phyloP scores from a whole-genome alignment of 2,888 invertebrate genomes.

The Catocala nupta region DNA sequence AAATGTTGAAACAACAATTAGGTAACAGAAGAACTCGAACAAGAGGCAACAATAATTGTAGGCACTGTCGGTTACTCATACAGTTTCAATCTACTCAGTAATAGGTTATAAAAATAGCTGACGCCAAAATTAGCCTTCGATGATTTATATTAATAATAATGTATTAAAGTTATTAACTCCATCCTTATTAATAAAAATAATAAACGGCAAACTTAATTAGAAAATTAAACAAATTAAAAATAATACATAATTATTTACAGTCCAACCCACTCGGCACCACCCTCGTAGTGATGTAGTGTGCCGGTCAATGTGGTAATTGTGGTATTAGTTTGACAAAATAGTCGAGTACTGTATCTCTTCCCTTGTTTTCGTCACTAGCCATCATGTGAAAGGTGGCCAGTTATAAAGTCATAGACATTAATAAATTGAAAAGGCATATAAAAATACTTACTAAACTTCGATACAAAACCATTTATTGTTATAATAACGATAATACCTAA shows the following conservation, averaged over 20 bases:
- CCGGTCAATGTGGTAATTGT: neutral
- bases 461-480: too few species aligned
- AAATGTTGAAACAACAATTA: constrained; percentile 39
- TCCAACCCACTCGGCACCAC: constrained; percentile 60
- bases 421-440: neutral
- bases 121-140: constrained; percentile 48
- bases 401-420: neutral
- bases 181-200: constrained; percentile 43
- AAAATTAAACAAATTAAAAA: constrained; percentile 57
- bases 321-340: constrained; percentile 4
- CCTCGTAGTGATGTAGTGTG: constrained; percentile 56
- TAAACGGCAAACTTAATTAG: constrained; percentile 45
- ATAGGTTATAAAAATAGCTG: constrained; percentile 81
- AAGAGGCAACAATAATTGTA: constrained; percentile 58
- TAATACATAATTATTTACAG: constrained; percentile 54
- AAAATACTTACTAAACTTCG: too few species aligned
- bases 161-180: constrained; percentile 38
- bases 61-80: constrained; percentile 71
- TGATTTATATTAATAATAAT: constrained; percentile 34
- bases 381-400: constrained; percentile 7
- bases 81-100: constrained; percentile 65
- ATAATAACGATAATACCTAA: too few species aligned
- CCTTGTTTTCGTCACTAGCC: neutral
- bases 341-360: neutral
- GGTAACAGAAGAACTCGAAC: constrained; percentile 36